Base-by-base conservation (phyloP, 2,797 vertebrate species). In the Myotis planiceps region DNA sequence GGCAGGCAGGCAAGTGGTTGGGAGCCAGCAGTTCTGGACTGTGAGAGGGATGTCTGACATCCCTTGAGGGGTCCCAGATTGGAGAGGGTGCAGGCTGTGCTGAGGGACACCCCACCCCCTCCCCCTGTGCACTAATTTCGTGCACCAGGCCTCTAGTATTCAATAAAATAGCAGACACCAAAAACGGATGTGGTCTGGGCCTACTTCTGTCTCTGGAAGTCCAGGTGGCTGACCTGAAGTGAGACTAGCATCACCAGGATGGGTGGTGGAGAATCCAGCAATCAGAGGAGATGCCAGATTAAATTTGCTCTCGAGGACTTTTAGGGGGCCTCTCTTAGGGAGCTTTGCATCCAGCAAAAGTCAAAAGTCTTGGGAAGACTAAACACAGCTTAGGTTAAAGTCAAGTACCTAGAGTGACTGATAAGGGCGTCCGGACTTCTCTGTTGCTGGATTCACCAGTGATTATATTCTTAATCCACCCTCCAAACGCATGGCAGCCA, bases 381-480 rank as follows among this genome's bases (percentile, higher is more conserved):
- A 4, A 21, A 18, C 32, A 2, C 0, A 83, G 78, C 34, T 9
- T 15, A 47, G 89, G 88, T 37, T 87, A 60, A 89, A 51, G 53
- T 34, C 71, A 92, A 71, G 42, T 29, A 63, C 85, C n/a, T 39
- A 32, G 74, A 81, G 29, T 10, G 55, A 79, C 2, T 3, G 39
- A 45, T 0, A 3, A 69, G 37, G 71, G 2, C 60, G 6, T 51
- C 68, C 39, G 9, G 39, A n/a, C 19, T 92, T 90, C 19, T 66
- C 88, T 12, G n/a, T 5, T 37, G 58, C 51, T 90, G n/a, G 37
- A 81, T 58, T 87, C n/a, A 39, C 9, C 18, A 66, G 92, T 32
- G 68, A 76, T 32, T 71, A 12, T 0, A 23, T 49, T 37, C 53
- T 45, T 29, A 90, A 85, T n/a, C 47, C 34, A 84, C 51, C 42